These are phyloP conservation scores for Thinocorus orbignyianus DNA, from an alignment of 2,113 vertebrate species.

Conservation along the genomic window DNA sequence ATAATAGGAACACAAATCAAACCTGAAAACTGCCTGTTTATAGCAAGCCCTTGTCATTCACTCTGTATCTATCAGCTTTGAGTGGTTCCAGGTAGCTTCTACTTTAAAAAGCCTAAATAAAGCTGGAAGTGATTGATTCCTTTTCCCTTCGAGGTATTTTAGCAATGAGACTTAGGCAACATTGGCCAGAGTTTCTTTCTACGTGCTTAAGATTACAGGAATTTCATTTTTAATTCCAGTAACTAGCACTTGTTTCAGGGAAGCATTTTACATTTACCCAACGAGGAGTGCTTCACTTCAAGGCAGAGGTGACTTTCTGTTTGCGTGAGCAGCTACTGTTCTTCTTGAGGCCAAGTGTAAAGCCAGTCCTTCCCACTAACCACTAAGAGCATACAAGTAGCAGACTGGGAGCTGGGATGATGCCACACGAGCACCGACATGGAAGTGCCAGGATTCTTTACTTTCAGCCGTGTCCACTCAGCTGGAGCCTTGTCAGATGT, in stretches of 20 bases:
- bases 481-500: not conserved
- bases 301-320: not conserved
- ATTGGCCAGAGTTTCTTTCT: not conserved
- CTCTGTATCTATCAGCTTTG: not conserved
- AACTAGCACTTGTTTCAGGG: not conserved
- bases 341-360: not conserved
- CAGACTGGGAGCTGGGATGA: not conserved
- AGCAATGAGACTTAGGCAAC: not conserved
- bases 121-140: not conserved
- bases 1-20: not conserved
- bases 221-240: not conserved
- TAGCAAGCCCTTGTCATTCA: not conserved
- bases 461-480: not conserved
- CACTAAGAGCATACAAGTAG: accelerated
- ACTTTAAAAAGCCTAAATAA: not conserved
- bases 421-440: not conserved
- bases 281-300: not conserved
- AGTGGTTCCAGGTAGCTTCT: not conserved
- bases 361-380: not conserved
- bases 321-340: not conserved
- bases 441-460: not conserved
- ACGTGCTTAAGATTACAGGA: not conserved
- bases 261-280: not conserved
- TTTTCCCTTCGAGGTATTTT: not conserved
- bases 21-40: not conserved